Base-by-base conservation (phyloP, 2,797 vertebrate species). In the Presbytis comata region DNA sequence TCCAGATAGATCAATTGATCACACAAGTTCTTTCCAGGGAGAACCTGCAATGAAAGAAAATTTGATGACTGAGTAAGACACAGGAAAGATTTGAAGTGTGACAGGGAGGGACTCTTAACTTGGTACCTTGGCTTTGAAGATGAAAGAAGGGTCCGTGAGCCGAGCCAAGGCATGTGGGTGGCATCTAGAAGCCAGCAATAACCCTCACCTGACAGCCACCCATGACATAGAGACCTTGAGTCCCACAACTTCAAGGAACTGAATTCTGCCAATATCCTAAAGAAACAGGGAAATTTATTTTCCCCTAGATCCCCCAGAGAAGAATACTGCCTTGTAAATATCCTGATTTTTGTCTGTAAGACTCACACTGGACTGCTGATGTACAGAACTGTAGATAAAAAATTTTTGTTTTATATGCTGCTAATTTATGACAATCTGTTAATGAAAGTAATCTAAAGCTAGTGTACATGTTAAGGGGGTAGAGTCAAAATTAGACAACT, bases 301-400 rank as follows among this genome's bases (percentile, higher is more conserved):
- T 22, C 6, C 10, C 7, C 17, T 3, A 14, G 1, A 9, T 4
- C 1, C 39, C 10, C 3, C 24, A 36, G 7, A 36, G 26, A 59
- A 8, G 8, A 46, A 76, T 22, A 24, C 10, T 72, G 6, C 19
- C 9, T 48, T 57, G 6, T 24, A 46, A 30, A 28, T 22, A 36
- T 0, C 74, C 28, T 36, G 16, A 74, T 5, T 21, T 84, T 53
- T 22, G 28, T 90, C 16, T 30, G 7, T 11, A 36, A 64, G 14
- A 89, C 10, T 12, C 30, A 30, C 11, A 57, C 12, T 21, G 22
- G 17, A 39, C 33, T 70, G 8, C 46, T 57, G 26, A 36, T 8
- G 10, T 14, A 21, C 30, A 13, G 61, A n/a, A 26, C 17, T 30
- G 9, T 33, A 36, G 33, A 24, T 33, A 48, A 30, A 30, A 36